Conservation (phyloP, 2,797 vertebrate genomes). For the Myotis findleyi region DNA sequence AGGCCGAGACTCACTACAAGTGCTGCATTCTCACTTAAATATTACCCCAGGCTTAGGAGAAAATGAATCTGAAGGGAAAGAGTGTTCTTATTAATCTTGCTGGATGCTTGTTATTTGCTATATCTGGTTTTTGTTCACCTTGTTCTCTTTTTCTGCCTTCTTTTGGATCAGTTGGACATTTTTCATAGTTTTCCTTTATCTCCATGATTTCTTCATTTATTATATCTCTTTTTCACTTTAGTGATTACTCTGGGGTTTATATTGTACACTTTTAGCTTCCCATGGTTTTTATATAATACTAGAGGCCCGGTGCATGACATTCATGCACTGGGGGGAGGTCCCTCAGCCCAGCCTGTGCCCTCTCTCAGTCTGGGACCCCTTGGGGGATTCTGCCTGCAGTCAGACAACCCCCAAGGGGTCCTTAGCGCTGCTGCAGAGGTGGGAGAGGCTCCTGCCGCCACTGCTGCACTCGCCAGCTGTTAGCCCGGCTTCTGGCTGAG, state of each 20-base stretch:
- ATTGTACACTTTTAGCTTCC: background rate
- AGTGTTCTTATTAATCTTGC: background rate
- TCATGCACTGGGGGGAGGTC: no score
- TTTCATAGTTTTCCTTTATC: slow-evolving; percentile 16
- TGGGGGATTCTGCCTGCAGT: no score
- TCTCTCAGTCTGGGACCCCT: no score
- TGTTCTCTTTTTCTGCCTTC: background rate
- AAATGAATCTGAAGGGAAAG: no score
- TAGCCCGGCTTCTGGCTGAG: no score
- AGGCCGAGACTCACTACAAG: background rate
- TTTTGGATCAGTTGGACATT: background rate
- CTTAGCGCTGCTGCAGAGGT: no score
- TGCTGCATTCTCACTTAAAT: background rate
- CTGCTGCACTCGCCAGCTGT: no score
- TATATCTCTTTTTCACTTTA: background rate
- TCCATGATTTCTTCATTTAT: background rate
- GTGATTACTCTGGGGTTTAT: background rate
- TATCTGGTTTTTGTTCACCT: no score
- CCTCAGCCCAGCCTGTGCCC: no score
- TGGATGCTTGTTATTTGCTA: background rate
- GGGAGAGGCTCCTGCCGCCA: no score
- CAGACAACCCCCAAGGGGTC: no score
- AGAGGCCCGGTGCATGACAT: no score
- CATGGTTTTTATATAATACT: background rate
- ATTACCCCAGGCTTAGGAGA: background rate